Evolutionary conservation across 2,113 vertebrate species (phyloP).

Genomic region (Dissostichus mawsoni): DNA sequence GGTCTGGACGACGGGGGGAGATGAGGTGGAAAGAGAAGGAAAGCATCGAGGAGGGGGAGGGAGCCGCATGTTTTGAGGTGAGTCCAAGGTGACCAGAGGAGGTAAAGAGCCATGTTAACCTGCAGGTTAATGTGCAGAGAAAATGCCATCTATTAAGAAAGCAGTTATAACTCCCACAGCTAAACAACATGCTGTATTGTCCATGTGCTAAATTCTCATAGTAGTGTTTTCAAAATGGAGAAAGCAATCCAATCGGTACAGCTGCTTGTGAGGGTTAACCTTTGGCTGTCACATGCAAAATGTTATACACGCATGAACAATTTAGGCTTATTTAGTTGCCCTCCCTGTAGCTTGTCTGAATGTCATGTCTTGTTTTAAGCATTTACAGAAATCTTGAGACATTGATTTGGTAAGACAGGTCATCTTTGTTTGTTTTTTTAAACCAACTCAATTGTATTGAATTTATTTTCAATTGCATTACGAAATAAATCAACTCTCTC

Average conservation of each 20-base stretch:
- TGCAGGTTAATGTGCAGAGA: conserved; percentile 67
- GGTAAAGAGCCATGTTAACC: conserved; percentile 69
- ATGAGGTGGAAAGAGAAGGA: conserved; percentile 54
- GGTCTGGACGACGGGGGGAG: conserved; percentile 48
- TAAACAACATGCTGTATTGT: not conserved
- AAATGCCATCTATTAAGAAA: conserved; percentile 44
- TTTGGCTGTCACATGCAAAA: conserved; percentile 55
- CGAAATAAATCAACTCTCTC: not conserved
- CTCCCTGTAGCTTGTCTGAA: conserved; percentile 6
- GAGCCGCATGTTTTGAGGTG: conserved; percentile 77
- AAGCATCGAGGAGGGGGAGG: conserved; percentile 43
- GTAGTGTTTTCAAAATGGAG: conserved; percentile 1
- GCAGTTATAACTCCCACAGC: not conserved
- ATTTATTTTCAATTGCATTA: not conserved
- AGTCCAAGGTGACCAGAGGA: conserved; percentile 79
- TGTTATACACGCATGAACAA: conserved; percentile 40
- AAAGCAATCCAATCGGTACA: conserved; percentile 1
- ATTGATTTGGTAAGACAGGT: not conserved
- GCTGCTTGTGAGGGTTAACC: conserved; percentile 38
- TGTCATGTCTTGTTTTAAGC: conserved; percentile 24
- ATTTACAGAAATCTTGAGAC: conserved; percentile 9
- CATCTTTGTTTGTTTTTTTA: not conserved
- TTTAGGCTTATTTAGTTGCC: conserved; percentile 44
- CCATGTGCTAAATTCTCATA: conserved; percentile 19
- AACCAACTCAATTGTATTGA: not conserved